Conservation (phyloP, 1,140 invertebrate genomes). For the Heliconius nattereri region DNA sequence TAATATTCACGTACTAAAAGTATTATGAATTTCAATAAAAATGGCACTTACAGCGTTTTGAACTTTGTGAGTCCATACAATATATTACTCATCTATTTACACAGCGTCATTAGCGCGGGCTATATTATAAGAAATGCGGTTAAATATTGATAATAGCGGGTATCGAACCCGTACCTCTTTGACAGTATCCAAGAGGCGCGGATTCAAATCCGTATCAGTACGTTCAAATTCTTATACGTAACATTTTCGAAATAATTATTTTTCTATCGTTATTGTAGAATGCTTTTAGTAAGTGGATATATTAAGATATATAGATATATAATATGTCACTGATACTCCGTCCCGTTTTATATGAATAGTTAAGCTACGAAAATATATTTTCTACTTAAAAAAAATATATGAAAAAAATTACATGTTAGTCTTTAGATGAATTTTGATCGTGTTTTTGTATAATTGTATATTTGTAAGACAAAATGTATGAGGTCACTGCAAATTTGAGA, state of each 20-base stretch:
- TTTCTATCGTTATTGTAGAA: not conserved
- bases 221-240: too few relatives aligned
- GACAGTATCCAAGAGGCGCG: too few relatives aligned
- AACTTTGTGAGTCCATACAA: not conserved
- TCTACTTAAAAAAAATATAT: slow-evolving; percentile 53
- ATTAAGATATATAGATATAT: slow-evolving; percentile 40
- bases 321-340: slow-evolving; percentile 40
- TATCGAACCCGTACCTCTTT: too few relatives aligned
- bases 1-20: slow-evolving; percentile 43
- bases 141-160: too few relatives aligned
- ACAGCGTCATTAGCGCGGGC: not conserved
- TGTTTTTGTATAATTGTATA: slow-evolving; percentile 54
- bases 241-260: too few relatives aligned
- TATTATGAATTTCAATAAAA: slow-evolving; percentile 2
- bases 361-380: slow-evolving; percentile 47
- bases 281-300: slow-evolving; percentile 48
- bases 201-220: too few relatives aligned
- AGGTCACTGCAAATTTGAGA: slow-evolving; percentile 21
- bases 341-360: slow-evolving; percentile 43
- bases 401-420: slow-evolving; percentile 32
- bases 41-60: slow-evolving; percentile 18
- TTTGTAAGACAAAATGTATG: slow-evolving; percentile 31
- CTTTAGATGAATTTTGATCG: slow-evolving; percentile 44
- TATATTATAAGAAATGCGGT: slow-evolving; percentile 2
- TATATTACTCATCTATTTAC: not conserved